Base-by-base conservation (phyloP, 2,113 vertebrate species). In the Pachyramphus minor region DNA sequence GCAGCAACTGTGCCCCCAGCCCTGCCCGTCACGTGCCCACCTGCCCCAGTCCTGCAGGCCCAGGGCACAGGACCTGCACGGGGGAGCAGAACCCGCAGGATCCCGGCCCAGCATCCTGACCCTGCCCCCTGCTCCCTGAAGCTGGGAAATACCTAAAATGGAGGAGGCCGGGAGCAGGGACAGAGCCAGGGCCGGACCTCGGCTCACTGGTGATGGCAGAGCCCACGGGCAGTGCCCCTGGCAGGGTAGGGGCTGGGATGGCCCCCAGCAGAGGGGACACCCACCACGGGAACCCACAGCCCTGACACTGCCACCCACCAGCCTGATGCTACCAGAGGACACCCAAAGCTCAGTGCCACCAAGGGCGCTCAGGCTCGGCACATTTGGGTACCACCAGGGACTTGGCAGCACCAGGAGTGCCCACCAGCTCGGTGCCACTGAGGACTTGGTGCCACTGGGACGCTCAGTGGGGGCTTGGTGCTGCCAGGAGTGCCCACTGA, bases 21-120 rank as follows among this genome's bases (percentile, higher is more conserved):
- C 30, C 56, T 59, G 59, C 27, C 37, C 1, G 1, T 50, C 3
- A 0, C 0, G 10, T 30, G 75, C n/a, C 53, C 2, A 0, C 12
- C 11, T 73, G 39, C 28, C 27, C 27, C 37, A 49, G 53, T 1
- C 39, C 42, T 12, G 33, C 1, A 0, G 27, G 23, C 28, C 4
- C 14, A 60, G 60, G 55, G 44, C 66, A 41, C 8, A 8, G 71
- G 45, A 59, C 27, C 35, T 68, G 14, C 4, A 0, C 1, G 12
- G 7, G 27, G 9, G 14, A 64, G 53, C 3, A 3, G 8, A 41
- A 55, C 73, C 42, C 12, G 25, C 25, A 24, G 45, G 15, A 52
- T 66, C 33, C 37, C 3, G 4, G 33, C 37, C 22, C 50, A 39
- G 22, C 45, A 14, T 42, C 37, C 27, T 9, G 14, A 45, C 55